Evolutionary conservation across 2,888 invertebrate genomes (phyloP).

Genomic region (Acrobasis suavella): DNA sequence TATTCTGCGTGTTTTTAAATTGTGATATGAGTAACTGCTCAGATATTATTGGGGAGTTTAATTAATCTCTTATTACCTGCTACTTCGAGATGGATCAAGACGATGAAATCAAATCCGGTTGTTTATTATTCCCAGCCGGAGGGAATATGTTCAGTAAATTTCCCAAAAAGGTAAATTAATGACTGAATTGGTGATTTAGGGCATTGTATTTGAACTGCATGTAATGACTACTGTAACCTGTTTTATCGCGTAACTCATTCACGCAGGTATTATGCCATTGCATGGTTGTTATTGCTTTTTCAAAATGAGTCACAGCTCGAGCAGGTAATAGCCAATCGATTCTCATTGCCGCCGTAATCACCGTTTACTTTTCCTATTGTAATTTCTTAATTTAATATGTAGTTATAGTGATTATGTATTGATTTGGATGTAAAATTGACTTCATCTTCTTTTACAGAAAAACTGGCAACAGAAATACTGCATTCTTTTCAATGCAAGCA

Average conservation of each 20-base stretch:
- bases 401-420: neutral
- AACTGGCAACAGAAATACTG: conserved; percentile 91
- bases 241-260: conserved; percentile 13
- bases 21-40: conserved; percentile 47
- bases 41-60: conserved; percentile 30
- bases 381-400: neutral
- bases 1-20: conserved; percentile 4
- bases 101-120: conserved; percentile 88
- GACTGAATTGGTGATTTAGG: conserved; percentile 12
- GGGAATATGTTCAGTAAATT: conserved; percentile 87
- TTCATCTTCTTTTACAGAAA: conserved; percentile 84
- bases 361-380: neutral
- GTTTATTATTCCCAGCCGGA: conserved; percentile 88
- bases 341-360: neutral
- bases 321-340: conserved; percentile 6
- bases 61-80: conserved; percentile 33
- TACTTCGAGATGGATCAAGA: conserved; percentile 85
- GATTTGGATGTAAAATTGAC: neutral
- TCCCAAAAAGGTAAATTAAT: conserved; percentile 85
- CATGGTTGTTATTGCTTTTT: conserved; percentile 20
- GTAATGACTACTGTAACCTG: conserved; percentile 2
- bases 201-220: conserved; percentile 2
- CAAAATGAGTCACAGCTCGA: conserved; percentile 29
- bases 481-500: conserved; percentile 90
- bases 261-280: conserved; percentile 26